These are phyloP conservation scores for Seriola aureovittata DNA, from an alignment of 2,113 vertebrate genomes.

Conservation along the genomic window DNA sequence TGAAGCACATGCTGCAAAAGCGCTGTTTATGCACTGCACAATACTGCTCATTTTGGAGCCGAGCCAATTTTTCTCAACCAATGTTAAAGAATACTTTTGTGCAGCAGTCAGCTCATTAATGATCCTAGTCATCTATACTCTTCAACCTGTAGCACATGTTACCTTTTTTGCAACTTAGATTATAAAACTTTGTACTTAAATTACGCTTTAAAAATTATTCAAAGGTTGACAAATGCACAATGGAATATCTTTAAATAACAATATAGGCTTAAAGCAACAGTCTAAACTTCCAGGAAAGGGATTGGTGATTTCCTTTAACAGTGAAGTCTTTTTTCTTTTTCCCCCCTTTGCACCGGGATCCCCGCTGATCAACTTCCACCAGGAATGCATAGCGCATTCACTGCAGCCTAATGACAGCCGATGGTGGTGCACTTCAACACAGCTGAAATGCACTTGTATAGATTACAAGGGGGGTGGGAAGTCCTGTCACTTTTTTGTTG, in stretches of 20 bases:
- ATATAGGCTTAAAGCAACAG: constrained; percentile 88
- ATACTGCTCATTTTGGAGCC: constrained; percentile 86
- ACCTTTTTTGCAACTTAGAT: constrained; percentile 87
- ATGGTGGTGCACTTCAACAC: constrained; percentile 89
- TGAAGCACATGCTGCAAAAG: constrained; percentile 95
- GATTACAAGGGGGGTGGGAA: constrained; percentile 76
- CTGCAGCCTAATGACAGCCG: constrained; percentile 86
- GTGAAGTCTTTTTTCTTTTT: constrained; percentile 80
- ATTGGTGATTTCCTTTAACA: constrained; percentile 81
- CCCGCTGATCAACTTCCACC: constrained; percentile 87
- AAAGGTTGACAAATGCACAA: constrained; percentile 91
- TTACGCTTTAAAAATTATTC: constrained; percentile 90
- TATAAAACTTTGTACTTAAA: constrained; percentile 93
- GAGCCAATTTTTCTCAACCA: constrained; percentile 89
- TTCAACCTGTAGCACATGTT: constrained; percentile 79
- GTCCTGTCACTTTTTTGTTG: constrained; percentile 94
- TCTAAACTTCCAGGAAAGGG: constrained; percentile 85
- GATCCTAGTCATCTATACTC: constrained; percentile 88
- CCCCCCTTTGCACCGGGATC: constrained; percentile 83
- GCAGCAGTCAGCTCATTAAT: constrained; percentile 85
- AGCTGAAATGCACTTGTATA: constrained; percentile 89
- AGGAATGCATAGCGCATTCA: constrained; percentile 90
- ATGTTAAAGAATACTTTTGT: constrained; percentile 89
- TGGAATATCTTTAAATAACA: constrained; percentile 88
- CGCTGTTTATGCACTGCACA: constrained; percentile 89